These are phyloP conservation scores for Scleropages formosus DNA, from an alignment of 2,797 vertebrate species.

Conservation along the genomic window DNA sequence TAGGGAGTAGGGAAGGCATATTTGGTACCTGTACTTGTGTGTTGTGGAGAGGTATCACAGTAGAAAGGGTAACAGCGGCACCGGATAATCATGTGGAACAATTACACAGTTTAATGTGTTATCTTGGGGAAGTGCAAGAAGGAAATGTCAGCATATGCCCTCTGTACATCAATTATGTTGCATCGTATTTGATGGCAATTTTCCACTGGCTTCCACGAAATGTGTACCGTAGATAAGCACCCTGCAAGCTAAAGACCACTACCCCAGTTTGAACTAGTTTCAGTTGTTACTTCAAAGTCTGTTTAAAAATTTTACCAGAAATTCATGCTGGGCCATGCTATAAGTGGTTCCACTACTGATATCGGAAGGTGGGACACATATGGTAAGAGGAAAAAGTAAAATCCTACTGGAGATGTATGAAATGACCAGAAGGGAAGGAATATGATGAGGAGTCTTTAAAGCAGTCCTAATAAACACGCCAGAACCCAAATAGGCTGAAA, in stretches of 20 bases:
- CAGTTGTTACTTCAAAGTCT: background rate
- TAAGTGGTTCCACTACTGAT: background rate
- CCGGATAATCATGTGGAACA: constrained; percentile 5
- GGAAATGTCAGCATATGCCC: background rate
- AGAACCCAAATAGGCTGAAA: no score
- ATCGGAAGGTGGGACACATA: background rate
- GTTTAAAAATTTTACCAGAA: background rate
- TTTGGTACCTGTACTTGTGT: background rate
- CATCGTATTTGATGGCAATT: background rate
- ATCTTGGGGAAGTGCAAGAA: background rate
- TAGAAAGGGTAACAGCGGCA: background rate
- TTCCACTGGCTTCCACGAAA: constrained; percentile 12
- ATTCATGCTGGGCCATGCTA: background rate
- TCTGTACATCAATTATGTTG: background rate
- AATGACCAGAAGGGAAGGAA: background rate
- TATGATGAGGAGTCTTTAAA: background rate
- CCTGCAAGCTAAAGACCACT: background rate
- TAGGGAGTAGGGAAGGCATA: background rate
- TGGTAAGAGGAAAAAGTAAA: background rate
- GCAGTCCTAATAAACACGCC: background rate
- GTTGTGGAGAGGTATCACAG: background rate
- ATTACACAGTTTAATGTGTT: background rate
- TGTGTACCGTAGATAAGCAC: background rate
- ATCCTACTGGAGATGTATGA: background rate
- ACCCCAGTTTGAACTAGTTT: background rate